These are phyloP conservation scores for Brenthis ino DNA, from an alignment of 2,888 invertebrate species.

Conservation along the genomic window DNA sequence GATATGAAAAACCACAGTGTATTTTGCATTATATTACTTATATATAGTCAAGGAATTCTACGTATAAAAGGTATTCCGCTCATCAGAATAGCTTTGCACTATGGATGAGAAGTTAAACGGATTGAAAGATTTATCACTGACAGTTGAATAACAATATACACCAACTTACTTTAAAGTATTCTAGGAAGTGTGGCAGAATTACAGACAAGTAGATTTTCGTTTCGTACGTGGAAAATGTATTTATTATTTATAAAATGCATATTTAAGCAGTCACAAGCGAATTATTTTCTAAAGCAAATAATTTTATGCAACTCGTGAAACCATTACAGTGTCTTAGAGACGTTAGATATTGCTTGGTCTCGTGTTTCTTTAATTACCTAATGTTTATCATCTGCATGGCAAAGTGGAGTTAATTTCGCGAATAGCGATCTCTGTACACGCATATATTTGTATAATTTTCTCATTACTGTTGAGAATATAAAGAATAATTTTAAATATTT, in stretches of 20 bases:
- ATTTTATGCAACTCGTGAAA: slow-evolving; percentile 29
- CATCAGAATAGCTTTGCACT: background rate
- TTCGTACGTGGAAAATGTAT: background rate
- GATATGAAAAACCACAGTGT: too few relatives aligned
- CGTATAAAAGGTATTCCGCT: too few relatives aligned
- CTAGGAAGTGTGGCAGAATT: background rate
- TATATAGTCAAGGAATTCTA: too few relatives aligned
- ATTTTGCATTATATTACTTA: too few relatives aligned
- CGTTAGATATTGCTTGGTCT: slow-evolving; percentile 7
- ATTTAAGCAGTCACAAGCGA: slow-evolving; percentile 17
- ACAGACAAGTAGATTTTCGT: background rate
- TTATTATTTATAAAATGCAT: slow-evolving; percentile 17
- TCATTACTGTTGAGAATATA: too few relatives aligned
- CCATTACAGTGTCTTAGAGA: slow-evolving; percentile 13
- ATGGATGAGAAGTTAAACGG: slow-evolving; percentile 5
- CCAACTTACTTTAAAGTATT: background rate
- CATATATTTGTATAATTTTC: too few relatives aligned
- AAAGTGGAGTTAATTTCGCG: too few relatives aligned
- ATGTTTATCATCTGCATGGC: slow-evolving; percentile 8
- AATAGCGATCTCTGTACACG: too few relatives aligned
- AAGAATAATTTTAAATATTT: too few relatives aligned
- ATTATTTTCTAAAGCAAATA: slow-evolving; percentile 22
- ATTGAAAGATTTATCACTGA: slow-evolving; percentile 11
- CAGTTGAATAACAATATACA: slow-evolving; percentile 4
- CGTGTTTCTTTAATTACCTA: slow-evolving; percentile 22